Conservation (phyloP, 1,140 invertebrate species). For the Drosophila micromelanica region DNA sequence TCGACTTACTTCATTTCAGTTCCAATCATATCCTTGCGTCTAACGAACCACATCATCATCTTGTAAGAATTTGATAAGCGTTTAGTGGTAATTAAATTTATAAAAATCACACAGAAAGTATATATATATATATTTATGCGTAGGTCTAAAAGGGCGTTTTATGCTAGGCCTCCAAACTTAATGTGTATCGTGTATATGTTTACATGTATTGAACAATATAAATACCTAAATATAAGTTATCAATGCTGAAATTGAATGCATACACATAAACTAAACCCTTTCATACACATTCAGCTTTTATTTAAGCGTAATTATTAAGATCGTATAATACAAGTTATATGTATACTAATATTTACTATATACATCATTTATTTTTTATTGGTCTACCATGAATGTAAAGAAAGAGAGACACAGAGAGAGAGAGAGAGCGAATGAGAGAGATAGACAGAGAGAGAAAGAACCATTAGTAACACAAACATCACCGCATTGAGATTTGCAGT, state of each 20-base stretch:
- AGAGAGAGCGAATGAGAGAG: too few relatives aligned
- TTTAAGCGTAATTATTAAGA: slow-evolving; percentile 10
- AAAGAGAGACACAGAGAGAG: slow-evolving; percentile 2
- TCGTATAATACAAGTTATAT: slow-evolving; percentile 12
- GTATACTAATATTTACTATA: slow-evolving; percentile 14
- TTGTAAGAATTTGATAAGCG: slow-evolving; percentile 9
- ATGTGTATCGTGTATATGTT: slow-evolving; percentile 30
- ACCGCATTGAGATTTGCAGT: slow-evolving; percentile 41
- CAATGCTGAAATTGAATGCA: slow-evolving; percentile 32
- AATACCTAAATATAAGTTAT: slow-evolving; percentile 24
- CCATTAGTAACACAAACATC: slow-evolving; percentile 16
- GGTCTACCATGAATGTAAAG: slow-evolving; percentile 26
- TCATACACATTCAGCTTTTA: slow-evolving; percentile 21
- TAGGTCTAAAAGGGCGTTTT: slow-evolving; percentile 7
- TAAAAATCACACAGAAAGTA: slow-evolving; percentile 1
- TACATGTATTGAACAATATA: slow-evolving; percentile 16
- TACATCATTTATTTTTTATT: slow-evolving; percentile 14
- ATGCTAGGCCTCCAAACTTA: slow-evolving; percentile 22
- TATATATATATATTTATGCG: slow-evolving; percentile 3
- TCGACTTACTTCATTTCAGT: slow-evolving; percentile 35
- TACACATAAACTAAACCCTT: slow-evolving; percentile 5
- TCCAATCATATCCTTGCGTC: slow-evolving; percentile 60
- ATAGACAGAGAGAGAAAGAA: too few relatives aligned
- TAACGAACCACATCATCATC: slow-evolving; percentile 45
- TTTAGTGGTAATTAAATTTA: slow-evolving; percentile 2